A percentile compares a stretch with the other conserved stretches of the same genome.
Conservation (phyloP, 1,140 invertebrate species). For the Plodia interpunctella region DNA sequence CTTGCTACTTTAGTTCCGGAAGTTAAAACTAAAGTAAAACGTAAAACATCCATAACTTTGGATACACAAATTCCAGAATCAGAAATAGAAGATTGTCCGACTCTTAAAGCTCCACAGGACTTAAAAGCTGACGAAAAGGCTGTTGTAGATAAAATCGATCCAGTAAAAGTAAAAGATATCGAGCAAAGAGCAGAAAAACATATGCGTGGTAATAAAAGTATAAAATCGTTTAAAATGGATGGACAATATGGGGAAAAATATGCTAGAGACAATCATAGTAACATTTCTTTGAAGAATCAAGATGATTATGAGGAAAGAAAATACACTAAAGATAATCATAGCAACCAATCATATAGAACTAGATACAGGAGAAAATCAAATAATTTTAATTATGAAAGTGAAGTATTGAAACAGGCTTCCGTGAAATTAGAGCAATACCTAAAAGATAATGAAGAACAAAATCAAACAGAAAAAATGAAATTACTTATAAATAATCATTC, state of each 20-base stretch:
- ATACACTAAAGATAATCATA: conserved; percentile 67
- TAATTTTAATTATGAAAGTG: conserved; percentile 69
- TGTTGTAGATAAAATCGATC: conserved; percentile 59
- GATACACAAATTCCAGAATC: conserved; percentile 69
- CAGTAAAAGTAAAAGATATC: conserved; percentile 57
- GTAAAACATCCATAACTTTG: conserved; percentile 61
- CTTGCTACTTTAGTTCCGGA: conserved; percentile 52
- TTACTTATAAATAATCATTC: conserved; percentile 33
- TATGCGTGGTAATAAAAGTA: conserved; percentile 51
- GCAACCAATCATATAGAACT: conserved; percentile 57
- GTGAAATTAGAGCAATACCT: conserved; percentile 69
- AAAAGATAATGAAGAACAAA: conserved; percentile 50
- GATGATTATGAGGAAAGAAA: conserved; percentile 61
- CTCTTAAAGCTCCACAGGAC: conserved; percentile 70
- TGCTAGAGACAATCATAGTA: conserved; percentile 63
- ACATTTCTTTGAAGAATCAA: conserved; percentile 54
- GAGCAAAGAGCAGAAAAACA: conserved; percentile 61
- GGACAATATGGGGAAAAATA: conserved; percentile 64
- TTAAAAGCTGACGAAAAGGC: conserved; percentile 73
- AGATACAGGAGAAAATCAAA: conserved; percentile 58
- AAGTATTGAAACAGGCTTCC: conserved; percentile 68
- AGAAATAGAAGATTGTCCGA: conserved; percentile 71
- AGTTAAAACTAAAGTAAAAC: conserved; percentile 51
- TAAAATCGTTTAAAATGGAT: conserved; percentile 66
- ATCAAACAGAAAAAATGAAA: conserved; percentile 43